Evolutionary conservation across 2,797 vertebrate species (phyloP).

Genomic region (Spinibarbus caldwelli): DNA sequence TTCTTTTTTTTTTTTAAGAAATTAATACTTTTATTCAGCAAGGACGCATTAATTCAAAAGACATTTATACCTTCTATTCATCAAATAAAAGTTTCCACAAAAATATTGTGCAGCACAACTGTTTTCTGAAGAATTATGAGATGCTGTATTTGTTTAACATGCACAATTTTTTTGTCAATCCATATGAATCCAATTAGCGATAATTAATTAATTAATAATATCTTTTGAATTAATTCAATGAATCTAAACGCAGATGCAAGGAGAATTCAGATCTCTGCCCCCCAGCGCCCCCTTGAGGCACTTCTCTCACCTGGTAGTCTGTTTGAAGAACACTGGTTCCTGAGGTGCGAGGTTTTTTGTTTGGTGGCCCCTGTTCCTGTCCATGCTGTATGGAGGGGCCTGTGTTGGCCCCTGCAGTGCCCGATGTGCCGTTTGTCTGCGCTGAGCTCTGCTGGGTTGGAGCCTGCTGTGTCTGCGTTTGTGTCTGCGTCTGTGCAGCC

Average conservation of each 20-base stretch:
- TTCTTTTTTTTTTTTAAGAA: too few species aligned
- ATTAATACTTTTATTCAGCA: too few species aligned
- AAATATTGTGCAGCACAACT: too few species aligned
- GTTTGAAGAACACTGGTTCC: constrained; percentile 89
- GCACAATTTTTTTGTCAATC: too few species aligned
- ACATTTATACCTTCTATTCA: too few species aligned
- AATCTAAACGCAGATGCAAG: not conserved
- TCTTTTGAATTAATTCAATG: too few species aligned
- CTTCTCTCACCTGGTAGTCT: constrained; percentile 90
- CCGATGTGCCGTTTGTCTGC: constrained; percentile 91
- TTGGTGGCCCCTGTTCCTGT: constrained; percentile 91
- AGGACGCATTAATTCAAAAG: too few species aligned
- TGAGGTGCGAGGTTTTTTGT: constrained; percentile 93
- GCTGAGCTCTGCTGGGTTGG: constrained; percentile 86
- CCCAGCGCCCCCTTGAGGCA: not conserved
- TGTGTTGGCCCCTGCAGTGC: constrained; percentile 64
- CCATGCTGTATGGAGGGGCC: constrained; percentile 85
- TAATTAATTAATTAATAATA: too few species aligned
- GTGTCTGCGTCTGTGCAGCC: constrained; percentile 78
- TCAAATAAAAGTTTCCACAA: too few species aligned
- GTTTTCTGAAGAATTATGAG: too few species aligned
- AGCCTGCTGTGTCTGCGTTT: constrained; percentile 80
- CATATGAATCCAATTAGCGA: too few species aligned
- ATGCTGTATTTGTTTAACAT: too few species aligned
- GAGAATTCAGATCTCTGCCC: not conserved